A percentile compares a stretch with the other conserved stretches of the same genome.
Evolutionary conservation across 2,888 invertebrate species (phyloP).

Genomic region (Ormia ochracea): DNA sequence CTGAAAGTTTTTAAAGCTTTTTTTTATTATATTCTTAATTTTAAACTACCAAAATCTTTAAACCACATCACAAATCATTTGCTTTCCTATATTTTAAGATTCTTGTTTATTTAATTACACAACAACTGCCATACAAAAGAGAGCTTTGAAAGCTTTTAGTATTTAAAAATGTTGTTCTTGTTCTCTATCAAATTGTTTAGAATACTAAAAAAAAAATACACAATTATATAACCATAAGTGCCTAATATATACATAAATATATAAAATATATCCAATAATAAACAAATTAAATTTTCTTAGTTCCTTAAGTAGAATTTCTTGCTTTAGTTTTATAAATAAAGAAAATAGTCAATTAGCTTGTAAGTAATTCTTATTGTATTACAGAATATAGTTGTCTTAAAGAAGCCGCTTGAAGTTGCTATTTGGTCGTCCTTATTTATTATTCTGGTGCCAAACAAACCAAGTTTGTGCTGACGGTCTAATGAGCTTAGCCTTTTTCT

Average conservation of each 20-base stretch:
- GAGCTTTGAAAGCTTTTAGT: slow-evolving; percentile 51
- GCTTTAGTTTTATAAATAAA: slow-evolving; percentile 15
- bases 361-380: slow-evolving; percentile 24
- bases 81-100: not conserved
- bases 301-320: slow-evolving; percentile 12
- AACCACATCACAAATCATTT: slow-evolving; percentile 49
- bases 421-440: not conserved
- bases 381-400: not conserved
- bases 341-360: slow-evolving; percentile 52
- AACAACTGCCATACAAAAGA: slow-evolving; percentile 54
- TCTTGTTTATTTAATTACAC: slow-evolving; percentile 3
- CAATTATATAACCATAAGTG: slow-evolving; percentile 56
- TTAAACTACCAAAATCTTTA: not conserved
- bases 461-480: not conserved
- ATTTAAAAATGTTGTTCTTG: slow-evolving; percentile 5
- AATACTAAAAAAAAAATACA: slow-evolving; percentile 11
- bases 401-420: not conserved
- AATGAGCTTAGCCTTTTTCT: not conserved
- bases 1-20: slow-evolving; percentile 42
- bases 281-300: slow-evolving; percentile 2
- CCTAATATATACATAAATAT: slow-evolving; percentile 55
- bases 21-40: not conserved
- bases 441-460: not conserved
- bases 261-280: slow-evolving; percentile 1
- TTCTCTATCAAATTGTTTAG: slow-evolving; percentile 12